Evolutionary conservation across 2,113 vertebrate genomes (phyloP).

Genomic region (Apodemus speciosus): DNA sequence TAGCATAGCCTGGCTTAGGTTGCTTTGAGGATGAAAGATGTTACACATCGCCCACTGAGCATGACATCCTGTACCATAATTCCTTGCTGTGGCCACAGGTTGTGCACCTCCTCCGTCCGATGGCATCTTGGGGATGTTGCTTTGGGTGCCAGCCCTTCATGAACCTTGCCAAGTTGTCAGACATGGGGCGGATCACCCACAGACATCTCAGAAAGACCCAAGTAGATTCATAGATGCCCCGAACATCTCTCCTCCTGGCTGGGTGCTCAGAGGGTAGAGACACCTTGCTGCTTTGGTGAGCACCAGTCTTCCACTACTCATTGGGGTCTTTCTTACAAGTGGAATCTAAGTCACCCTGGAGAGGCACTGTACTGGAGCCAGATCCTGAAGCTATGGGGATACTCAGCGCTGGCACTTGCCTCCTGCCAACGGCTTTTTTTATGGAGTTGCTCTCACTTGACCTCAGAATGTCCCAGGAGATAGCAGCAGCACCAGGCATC

Average conservation of each 20-base stretch:
- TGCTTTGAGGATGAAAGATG: not conserved
- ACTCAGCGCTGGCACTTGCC: not conserved
- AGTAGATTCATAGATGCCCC: accelerated
- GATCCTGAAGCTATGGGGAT: not conserved
- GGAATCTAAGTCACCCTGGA: not conserved
- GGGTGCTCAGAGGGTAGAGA: not conserved
- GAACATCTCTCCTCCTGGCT: not conserved
- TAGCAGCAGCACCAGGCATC: not conserved
- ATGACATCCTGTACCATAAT: accelerated
- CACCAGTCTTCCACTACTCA: accelerated
- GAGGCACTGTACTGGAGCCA: accelerated
- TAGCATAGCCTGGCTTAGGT: not conserved
- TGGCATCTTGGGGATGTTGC: not conserved
- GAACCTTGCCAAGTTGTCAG: not conserved
- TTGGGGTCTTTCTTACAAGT: not conserved
- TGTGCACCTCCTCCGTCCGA: not conserved
- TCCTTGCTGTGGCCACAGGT: not conserved
- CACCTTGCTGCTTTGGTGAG: not conserved
- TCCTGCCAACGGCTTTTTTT: not conserved
- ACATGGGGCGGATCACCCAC: not conserved
- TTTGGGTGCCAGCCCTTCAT: not conserved
- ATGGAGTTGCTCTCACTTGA: conserved; percentile 8
- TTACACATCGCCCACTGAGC: not conserved
- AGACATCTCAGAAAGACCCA: not conserved
- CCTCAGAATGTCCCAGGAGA: conserved; percentile 56